A percentile compares a stretch with the other conserved stretches of the same genome.
Conservation (phyloP, 2,113 vertebrate genomes). For the Pygoscelis adeliae region DNA sequence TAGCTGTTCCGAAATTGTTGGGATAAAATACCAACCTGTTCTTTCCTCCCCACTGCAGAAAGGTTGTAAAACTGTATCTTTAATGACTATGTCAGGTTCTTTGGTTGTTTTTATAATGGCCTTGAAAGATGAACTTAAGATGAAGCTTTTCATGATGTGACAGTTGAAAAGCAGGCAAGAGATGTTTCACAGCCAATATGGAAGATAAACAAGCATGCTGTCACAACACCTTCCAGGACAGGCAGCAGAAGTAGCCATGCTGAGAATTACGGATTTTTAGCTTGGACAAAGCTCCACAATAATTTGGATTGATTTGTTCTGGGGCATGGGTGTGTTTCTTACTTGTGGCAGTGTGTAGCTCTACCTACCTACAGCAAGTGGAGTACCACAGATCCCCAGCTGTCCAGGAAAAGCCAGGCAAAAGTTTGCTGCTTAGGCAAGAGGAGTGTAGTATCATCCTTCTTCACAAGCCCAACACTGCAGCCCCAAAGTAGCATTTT, state of each 20-base stretch:
- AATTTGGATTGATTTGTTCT: background rate
- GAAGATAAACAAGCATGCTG: background rate
- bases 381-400: background rate
- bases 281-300: background rate
- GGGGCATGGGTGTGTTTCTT: background rate
- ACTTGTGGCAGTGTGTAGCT: background rate
- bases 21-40: background rate
- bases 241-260: background rate
- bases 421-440: background rate
- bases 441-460: background rate
- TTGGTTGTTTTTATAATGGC: background rate
- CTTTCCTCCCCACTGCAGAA: background rate
- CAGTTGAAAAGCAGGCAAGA: background rate
- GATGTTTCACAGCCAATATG: background rate
- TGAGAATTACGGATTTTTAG: background rate
- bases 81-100: background rate
- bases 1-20: background rate
- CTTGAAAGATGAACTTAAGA: background rate
- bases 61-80: background rate
- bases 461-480: background rate
- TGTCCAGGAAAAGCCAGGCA: background rate
- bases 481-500: background rate
- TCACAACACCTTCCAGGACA: background rate
- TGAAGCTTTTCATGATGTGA: background rate
- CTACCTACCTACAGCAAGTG: background rate